Conservation (phyloP, 2,113 vertebrate species). For the Camarhynchus parvulus region DNA sequence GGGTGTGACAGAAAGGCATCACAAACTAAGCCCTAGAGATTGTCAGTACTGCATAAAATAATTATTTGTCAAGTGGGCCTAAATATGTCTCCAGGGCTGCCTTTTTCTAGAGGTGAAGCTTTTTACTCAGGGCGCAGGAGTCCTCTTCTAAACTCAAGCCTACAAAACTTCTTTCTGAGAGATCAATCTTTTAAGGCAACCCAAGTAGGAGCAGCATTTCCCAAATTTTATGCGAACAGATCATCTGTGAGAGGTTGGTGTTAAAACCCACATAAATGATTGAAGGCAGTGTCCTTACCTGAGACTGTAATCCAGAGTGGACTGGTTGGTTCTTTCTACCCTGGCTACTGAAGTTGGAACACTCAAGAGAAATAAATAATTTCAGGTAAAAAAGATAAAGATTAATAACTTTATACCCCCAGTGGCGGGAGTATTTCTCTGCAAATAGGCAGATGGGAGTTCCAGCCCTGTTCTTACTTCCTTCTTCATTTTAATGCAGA, state of each 20-base stretch:
- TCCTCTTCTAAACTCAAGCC: neutral
- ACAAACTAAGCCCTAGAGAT: neutral
- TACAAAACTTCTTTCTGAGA: neutral
- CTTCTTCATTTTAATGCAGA: neutral
- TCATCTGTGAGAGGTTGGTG: rapidly evolving
- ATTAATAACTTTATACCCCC: neutral
- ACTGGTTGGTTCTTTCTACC: neutral
- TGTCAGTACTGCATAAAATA: neutral
- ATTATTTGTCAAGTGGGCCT: neutral
- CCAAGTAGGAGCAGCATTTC: neutral
- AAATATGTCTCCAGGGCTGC: neutral
- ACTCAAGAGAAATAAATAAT: neutral
- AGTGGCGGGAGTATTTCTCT: neutral
- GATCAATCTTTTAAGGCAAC: neutral
- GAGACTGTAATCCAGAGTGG: neutral
- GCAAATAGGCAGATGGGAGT: neutral
- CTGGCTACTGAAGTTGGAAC: neutral
- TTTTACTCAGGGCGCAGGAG: neutral
- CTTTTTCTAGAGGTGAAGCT: neutral
- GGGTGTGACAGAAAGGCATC: neutral
- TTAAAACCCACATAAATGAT: neutral
- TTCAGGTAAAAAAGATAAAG: neutral
- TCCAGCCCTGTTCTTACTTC: neutral
- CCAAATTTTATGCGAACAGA: neutral
- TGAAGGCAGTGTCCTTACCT: neutral